phyloP scores from a whole-genome alignment of 1,140 invertebrate genomes.

The Drosophila insularis region DNA sequence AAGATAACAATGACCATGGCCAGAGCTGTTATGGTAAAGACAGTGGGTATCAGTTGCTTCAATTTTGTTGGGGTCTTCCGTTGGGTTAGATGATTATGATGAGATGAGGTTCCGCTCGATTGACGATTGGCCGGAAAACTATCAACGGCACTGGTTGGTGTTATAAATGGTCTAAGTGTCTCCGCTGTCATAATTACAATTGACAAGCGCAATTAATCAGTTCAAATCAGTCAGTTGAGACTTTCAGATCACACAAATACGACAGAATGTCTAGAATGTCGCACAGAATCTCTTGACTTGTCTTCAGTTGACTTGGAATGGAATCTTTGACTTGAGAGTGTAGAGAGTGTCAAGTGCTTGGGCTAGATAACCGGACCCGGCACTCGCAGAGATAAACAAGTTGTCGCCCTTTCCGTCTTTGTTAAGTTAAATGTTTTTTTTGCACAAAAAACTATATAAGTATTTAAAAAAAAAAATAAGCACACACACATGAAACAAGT shows the following conservation, averaged over 20 bases:
- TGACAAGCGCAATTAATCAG: constrained; percentile 30
- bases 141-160: constrained; percentile 65
- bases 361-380: constrained; percentile 5
- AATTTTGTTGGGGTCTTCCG: constrained; percentile 27
- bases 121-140: constrained; percentile 58
- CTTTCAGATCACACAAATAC: not conserved
- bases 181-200: constrained; percentile 77
- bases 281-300: not conserved
- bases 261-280: constrained; percentile 2
- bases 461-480: constrained; percentile 16
- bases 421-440: constrained; percentile 12
- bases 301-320: not conserved
- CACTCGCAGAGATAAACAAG: constrained; percentile 39
- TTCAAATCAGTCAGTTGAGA: not conserved
- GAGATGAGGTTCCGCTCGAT: constrained; percentile 24
- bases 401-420: constrained; percentile 23
- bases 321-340: constrained; percentile 16
- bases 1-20: constrained; percentile 52
- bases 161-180: constrained; percentile 81
- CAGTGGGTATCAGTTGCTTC: constrained; percentile 54
- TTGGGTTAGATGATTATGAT: constrained; percentile 30
- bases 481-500: not conserved
- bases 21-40: constrained; percentile 48
- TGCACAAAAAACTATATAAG: not conserved
- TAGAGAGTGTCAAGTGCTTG: constrained; percentile 16